phyloP scores from a whole-genome alignment of 1,140 invertebrate genomes.

The Neodiprion virginianus region DNA sequence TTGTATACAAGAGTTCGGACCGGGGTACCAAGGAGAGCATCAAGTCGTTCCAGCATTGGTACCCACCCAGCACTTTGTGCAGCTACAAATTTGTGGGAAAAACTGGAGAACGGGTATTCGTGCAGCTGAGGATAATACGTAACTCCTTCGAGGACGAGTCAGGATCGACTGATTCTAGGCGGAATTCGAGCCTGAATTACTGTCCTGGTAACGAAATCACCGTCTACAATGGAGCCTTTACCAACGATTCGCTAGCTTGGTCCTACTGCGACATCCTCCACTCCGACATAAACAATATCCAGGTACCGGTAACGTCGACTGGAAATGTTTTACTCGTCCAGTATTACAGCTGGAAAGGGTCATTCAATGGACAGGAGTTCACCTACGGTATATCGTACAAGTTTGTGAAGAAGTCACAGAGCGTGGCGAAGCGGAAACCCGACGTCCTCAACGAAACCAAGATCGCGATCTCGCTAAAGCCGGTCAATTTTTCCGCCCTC shows the following conservation, averaged over 20 bases:
- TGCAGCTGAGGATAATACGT: conserved; percentile 48
- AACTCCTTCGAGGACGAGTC: conserved; percentile 34
- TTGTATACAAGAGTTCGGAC: conserved; percentile 39
- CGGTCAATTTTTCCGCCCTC: conserved; percentile 49
- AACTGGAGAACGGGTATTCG: conserved; percentile 39
- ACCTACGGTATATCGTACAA: conserved; percentile 51
- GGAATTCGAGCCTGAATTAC: conserved; percentile 40
- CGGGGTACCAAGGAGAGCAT: conserved; percentile 36
- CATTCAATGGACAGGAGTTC: conserved; percentile 50
- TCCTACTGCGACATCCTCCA: conserved; percentile 51
- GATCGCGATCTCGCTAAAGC: conserved; percentile 47
- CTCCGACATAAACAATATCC: conserved; percentile 53
- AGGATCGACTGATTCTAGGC: conserved; percentile 20
- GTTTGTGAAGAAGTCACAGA: conserved; percentile 38
- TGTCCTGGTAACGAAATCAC: conserved; percentile 51
- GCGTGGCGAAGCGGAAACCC: conserved; percentile 29
- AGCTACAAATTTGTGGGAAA: conserved; percentile 48
- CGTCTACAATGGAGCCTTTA: conserved; percentile 47
- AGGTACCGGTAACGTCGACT: conserved; percentile 42
- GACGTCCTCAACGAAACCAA: conserved; percentile 37
- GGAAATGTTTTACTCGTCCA: conserved; percentile 47
- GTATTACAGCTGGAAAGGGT: conserved; percentile 50
- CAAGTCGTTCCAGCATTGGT: conserved; percentile 45
- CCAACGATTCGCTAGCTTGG: conserved; percentile 47
- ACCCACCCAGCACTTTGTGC: conserved; percentile 48